A percentile compares a stretch with the other conserved stretches of the same genome.
These are phyloP conservation scores for Microtus oregoni DNA, from an alignment of 2,113 vertebrate species.

Conservation along the genomic window DNA sequence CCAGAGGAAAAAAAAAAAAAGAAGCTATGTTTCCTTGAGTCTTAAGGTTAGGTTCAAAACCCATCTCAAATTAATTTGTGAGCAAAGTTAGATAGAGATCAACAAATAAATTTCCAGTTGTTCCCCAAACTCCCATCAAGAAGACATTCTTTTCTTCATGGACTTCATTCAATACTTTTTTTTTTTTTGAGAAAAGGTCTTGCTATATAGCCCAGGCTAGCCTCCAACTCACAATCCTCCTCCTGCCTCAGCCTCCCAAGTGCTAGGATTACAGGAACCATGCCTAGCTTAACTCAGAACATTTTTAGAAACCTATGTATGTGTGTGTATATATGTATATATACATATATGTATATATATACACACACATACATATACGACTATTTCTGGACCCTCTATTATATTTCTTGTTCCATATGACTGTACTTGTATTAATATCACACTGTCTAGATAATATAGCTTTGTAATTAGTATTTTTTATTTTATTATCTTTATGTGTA, in stretches of 20 bases:
- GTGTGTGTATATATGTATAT: too few relatives aligned
- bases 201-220: background rate
- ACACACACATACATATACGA: background rate
- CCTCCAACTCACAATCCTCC: background rate
- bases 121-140: background rate
- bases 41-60: background rate
- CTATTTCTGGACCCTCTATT: background rate
- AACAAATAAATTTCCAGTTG: background rate
- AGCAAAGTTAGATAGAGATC: background rate
- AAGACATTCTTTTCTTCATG: background rate
- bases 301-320: background rate
- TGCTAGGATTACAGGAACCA: background rate
- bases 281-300: background rate
- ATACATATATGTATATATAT: too few relatives aligned
- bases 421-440: background rate
- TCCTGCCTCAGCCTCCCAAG: background rate
- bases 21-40: background rate
- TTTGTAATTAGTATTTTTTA: background rate
- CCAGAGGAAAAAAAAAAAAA: background rate
- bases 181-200: background rate
- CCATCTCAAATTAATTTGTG: conserved; percentile 35
- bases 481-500: background rate
- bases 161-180: background rate
- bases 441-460: background rate
- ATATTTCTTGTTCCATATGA: background rate